A percentile compares a stretch with the other conserved stretches of the same genome.
phyloP scores from a whole-genome alignment of 2,888 invertebrate species.

The Galeruca laticollis region DNA sequence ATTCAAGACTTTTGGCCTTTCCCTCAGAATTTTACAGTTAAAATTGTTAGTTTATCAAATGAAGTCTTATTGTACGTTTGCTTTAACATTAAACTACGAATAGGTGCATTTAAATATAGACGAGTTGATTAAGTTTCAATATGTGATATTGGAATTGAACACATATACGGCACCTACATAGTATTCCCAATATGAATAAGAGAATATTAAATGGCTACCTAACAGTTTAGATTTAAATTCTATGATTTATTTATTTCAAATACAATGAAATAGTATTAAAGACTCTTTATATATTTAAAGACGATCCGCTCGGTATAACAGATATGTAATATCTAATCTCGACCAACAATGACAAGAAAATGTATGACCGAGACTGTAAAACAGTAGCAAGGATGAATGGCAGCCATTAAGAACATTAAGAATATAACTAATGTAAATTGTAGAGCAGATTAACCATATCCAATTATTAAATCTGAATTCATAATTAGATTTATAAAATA shows the following conservation, averaged over 20 bases:
- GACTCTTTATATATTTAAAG: not conserved
- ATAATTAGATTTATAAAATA: slow-evolving; percentile 26
- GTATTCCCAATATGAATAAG: too few species aligned
- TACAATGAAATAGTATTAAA: too few species aligned
- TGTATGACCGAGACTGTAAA: slow-evolving; percentile 10
- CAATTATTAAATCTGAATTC: slow-evolving; percentile 32
- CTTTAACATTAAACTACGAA: too few species aligned
- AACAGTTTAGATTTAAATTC: too few species aligned
- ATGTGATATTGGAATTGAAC: too few species aligned
- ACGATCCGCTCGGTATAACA: not conserved
- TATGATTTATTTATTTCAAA: too few species aligned
- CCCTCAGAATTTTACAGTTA: not conserved
- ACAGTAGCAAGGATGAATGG: slow-evolving; percentile 34
- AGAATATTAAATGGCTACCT: too few species aligned
- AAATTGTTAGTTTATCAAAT: too few species aligned
- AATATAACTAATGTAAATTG: slow-evolving; percentile 23
- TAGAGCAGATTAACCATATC: slow-evolving; percentile 28
- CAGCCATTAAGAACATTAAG: slow-evolving; percentile 29
- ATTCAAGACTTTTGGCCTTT: not conserved
- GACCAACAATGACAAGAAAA: slow-evolving; percentile 15
- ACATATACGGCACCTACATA: too few species aligned
- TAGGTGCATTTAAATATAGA: not conserved
- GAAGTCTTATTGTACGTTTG: too few species aligned
- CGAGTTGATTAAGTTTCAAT: too few species aligned
- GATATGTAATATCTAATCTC: slow-evolving; percentile 16